Base-by-base conservation (phyloP, 2,113 vertebrate species). In the Herpetotheres cachinnans region DNA sequence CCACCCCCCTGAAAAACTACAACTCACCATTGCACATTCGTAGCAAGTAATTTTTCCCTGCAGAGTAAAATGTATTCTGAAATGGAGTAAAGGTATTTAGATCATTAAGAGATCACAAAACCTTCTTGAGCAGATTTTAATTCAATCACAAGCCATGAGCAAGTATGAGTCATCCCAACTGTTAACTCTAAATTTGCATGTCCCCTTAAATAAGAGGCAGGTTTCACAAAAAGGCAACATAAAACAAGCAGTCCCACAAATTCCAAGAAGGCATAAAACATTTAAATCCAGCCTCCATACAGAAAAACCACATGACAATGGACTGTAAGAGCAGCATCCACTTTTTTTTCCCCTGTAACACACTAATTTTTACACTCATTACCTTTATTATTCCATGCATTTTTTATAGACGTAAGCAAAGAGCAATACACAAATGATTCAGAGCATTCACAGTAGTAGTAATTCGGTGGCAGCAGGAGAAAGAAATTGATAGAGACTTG, bases 1-100 rank as follows among this genome's bases (percentile, higher is more conserved):
- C 18, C 34, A 17, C 5, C 16, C 8, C n/a, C 27, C 29, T 0
- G 1, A 54, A 86, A 78, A 86, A 56, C 24, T 38, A 46, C 77
- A 77, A 98, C 98, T 99, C 98, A 99, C 99, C 99, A 93, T 99
- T 99, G 96, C 99, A 99, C 99, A 99, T 99, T 95, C 99, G 98
- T 63, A 99, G 97, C 96, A 99, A 98, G 97, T 99, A 99, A 96
- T 99, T 99, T 96, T 99, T 99, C 82, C 99, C 99, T 47, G 99
- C 99, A 55, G 99, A 99, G 97, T 99, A 99, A 97, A 99, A 99
- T 1, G 98, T 99, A 96, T 98, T 99, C 99, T 99, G 97, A 94
- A 97, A 86, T 19, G 93, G 80, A 95, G 34, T 36, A 91, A 62
- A 94, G 9, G 4, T 20, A 59, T 86, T 82, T 89, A 42, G 26